These are phyloP conservation scores for Chanos chanos DNA, from an alignment of 2,797 vertebrate genomes.

Conservation along the genomic window DNA sequence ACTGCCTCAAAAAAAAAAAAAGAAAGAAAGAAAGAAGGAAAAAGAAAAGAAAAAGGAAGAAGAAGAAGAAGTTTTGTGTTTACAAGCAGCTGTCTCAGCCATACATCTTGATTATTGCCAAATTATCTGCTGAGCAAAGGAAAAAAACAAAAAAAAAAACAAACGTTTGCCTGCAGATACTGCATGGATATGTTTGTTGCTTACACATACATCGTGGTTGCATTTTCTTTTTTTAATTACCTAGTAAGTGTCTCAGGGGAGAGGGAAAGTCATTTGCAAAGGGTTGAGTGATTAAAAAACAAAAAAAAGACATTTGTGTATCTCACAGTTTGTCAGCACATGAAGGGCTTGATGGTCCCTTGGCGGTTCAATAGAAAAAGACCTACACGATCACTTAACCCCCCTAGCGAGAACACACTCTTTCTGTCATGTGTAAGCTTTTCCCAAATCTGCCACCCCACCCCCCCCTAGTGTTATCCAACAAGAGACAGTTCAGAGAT, in stretches of 20 bases:
- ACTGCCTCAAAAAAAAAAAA: constrained; percentile 27
- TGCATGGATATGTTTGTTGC: constrained; percentile 8
- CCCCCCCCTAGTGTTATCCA: not conserved
- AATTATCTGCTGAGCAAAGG: constrained; percentile 47
- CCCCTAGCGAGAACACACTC: not conserved
- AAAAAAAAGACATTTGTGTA: constrained; percentile 25
- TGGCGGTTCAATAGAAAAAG: constrained; percentile 6
- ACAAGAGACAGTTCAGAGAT: constrained; percentile 32
- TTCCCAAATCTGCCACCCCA: too few relatives aligned
- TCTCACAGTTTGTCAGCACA: not conserved
- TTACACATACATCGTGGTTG: constrained; percentile 5
- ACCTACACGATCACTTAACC: constrained; percentile 19
- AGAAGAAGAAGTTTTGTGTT: constrained; percentile 14
- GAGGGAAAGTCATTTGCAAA: constrained; percentile 19
- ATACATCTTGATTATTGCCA: constrained; percentile 45
- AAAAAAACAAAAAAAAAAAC: constrained; percentile 27
- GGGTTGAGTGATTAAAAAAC: constrained; percentile 9
- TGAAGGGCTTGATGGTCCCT: constrained; percentile 5
- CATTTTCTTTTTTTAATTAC: constrained; percentile 30
- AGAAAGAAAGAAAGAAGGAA: not conserved
- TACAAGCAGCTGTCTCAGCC: constrained; percentile 28
- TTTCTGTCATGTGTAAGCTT: too few relatives aligned
- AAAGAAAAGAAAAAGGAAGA: not conserved
- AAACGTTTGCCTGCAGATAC: constrained; percentile 27
- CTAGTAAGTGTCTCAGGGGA: too few relatives aligned